A percentile compares a stretch with the other conserved stretches of the same genome.
Conservation (phyloP, 1,140 invertebrate species). For the Listronotus bonariensis region DNA sequence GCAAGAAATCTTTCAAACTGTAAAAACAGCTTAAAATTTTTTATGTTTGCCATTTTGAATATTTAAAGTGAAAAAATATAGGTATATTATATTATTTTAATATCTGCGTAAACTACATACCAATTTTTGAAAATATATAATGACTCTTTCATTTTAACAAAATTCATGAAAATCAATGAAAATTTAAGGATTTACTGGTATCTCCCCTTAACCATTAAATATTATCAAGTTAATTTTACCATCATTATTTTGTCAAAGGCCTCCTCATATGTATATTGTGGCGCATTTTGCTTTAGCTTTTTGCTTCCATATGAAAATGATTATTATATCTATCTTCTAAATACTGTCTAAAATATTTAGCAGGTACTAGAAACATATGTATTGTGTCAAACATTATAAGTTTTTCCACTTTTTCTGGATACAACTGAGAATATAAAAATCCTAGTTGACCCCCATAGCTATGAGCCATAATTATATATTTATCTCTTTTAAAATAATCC, state of each 20-base stretch:
- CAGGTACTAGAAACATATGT: slow-evolving; percentile 42
- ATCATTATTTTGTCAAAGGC: slow-evolving; percentile 55
- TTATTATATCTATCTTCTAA: slow-evolving; percentile 48
- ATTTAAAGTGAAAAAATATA: too few relatives aligned
- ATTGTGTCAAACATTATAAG: slow-evolving; percentile 62
- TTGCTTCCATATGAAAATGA: slow-evolving; percentile 45
- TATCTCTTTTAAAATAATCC: slow-evolving; percentile 59
- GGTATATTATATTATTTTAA: too few relatives aligned
- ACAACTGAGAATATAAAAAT: slow-evolving; percentile 56
- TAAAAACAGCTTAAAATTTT: too few relatives aligned
- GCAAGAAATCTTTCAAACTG: too few relatives aligned
- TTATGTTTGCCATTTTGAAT: too few relatives aligned
- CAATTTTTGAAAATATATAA: too few relatives aligned
- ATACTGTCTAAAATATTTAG: slow-evolving; percentile 46
- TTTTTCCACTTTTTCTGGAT: slow-evolving; percentile 59
- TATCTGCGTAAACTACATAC: too few relatives aligned
- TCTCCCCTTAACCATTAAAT: too few relatives aligned
- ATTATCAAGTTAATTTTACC: slow-evolving; percentile 1
- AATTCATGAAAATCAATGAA: too few relatives aligned
- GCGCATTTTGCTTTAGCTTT: slow-evolving; percentile 45
- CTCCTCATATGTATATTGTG: slow-evolving; percentile 59
- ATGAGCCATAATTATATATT: slow-evolving; percentile 61
- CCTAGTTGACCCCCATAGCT: slow-evolving; percentile 63
- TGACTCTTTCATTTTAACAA: too few relatives aligned
- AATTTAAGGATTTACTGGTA: too few relatives aligned